Base-by-base conservation (phyloP, 2,888 invertebrate species). In the Lutraria lutraria region DNA sequence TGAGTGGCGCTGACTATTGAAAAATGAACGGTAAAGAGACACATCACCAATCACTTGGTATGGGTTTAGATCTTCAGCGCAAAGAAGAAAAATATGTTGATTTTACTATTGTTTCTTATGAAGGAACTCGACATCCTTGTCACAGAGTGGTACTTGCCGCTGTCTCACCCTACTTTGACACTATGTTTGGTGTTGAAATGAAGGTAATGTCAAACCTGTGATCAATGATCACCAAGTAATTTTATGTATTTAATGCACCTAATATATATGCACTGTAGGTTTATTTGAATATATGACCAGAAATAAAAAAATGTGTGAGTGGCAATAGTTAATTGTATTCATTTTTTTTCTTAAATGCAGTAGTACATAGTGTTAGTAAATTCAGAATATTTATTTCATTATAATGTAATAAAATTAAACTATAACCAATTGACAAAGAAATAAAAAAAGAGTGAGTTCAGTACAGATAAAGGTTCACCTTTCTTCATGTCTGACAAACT, bases 111-210 rank as follows among this genome's bases (percentile, higher is more conserved):
- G 43, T 68, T 16, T 76, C 91, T 31, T 54, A 25, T 1, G 90
- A 88, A 15, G 43, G 53, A 6, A 85, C 60, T 52, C 52, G 56
- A 16, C 81, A 90, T 19, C 60, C n/a, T 21, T 91, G 91, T 43
- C 91, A 91, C 54, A 88, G 81, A 68, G 90, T 90, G 19, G 85
- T 91, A 25, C 86, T 91, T n/a, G 87, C 91, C 52, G 91, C 91
- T 12, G 86, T 87, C 21, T 91, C 91, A 13, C 88, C 90, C 19
- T 87, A 88, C 76, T 88, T 91, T 76, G 90, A 91, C n/a, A 89
- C 85, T 19, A 90, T 91, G 90, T 84, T 91, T 21, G 76, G 84
- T 25, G 83, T 25, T 34, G 86, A 89, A 25, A 90, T 91, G 90
- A 52, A 29, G 81, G 91, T 91, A 88, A 34, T 31, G 0, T 3